Percentiles rank a stretch among this genome's conserved stretches.
These are phyloP conservation scores for Dinomys branickii DNA, from an alignment of 2,113 vertebrate genomes.

Conservation along the genomic window DNA sequence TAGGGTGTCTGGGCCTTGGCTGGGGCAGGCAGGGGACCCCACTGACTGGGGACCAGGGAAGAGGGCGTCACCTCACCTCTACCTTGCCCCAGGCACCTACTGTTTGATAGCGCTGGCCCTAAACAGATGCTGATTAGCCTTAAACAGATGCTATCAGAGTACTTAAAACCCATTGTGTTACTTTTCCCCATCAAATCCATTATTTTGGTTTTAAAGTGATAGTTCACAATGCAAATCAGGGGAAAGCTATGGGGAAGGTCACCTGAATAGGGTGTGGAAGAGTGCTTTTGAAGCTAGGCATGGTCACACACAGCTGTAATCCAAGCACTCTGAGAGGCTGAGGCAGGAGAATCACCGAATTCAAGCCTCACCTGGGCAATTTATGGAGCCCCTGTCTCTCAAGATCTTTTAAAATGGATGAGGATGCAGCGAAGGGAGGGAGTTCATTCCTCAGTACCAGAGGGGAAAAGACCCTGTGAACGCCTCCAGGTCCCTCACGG, in stretches of 20 bases:
- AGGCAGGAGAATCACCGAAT: background rate
- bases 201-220: background rate
- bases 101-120: background rate
- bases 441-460: background rate
- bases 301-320: background rate
- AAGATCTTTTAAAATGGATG: background rate
- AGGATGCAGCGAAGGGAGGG: background rate
- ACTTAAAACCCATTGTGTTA: background rate
- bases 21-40: too few species aligned
- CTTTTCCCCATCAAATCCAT: background rate
- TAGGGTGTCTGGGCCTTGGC: background rate
- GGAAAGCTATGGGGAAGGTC: background rate
- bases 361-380: background rate
- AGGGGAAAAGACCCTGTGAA: too few species aligned
- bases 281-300: accelerated
- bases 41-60: background rate
- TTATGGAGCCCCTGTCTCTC: background rate
- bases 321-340: background rate
- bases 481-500: background rate
- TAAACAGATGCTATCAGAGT: background rate
- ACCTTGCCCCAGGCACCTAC: too few species aligned
- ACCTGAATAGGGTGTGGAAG: background rate
- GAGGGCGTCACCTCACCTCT: too few species aligned
- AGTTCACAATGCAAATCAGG: background rate
- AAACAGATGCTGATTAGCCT: background rate